Base-by-base conservation (phyloP, 2,888 invertebrate genomes). In the Mactromeris polynyma region DNA sequence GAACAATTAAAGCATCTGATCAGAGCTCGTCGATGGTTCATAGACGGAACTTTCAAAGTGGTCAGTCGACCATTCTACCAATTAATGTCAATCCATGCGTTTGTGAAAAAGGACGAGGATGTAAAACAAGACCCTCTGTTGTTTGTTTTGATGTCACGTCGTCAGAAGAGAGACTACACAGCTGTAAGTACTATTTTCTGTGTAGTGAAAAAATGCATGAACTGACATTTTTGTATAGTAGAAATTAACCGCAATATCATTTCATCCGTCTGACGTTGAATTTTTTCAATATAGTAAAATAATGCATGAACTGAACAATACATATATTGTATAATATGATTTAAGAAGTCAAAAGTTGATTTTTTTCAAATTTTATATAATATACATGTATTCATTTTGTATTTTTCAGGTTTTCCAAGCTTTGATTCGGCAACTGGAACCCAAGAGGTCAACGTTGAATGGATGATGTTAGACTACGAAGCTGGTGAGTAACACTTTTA, bases 51-150 rank as follows among this genome's bases (percentile, higher is more conserved):
- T 17, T 86, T 81, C 51, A 86, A 86, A n/a, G 21, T 81, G n/a
- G 82, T 81, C 58, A 85, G 46, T 17, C 2, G 40, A 33, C 85
- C 81, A 3, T 81, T 86, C 51, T 86, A 87, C 38, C 83, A 79
- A 42, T 69, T 83, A 21, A n/a, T 69, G 7, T 31, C 79, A 3
- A 79, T 83, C 2, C 83, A 83, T 33, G 80, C 69, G 0, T 83
- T 83, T 38, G 64, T 87, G 17, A 54, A 83, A 69, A 79, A 79
- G 26, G 83, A 78, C 19, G 83, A 80, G 11, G 40, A 79, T 36
- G 36, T 81, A 1, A 87, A 87, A 33, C 83, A 87, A 58, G 80
- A 83, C 1, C 87, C 87, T 19, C 69, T 87, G n/a, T 38, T 83
- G 3, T 83, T 73, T 33, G 31, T 87, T 0, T n/a, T 87, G 38